Evolutionary conservation across 2,797 vertebrate genomes (phyloP).

Genomic region (Sus cebifrons): DNA sequence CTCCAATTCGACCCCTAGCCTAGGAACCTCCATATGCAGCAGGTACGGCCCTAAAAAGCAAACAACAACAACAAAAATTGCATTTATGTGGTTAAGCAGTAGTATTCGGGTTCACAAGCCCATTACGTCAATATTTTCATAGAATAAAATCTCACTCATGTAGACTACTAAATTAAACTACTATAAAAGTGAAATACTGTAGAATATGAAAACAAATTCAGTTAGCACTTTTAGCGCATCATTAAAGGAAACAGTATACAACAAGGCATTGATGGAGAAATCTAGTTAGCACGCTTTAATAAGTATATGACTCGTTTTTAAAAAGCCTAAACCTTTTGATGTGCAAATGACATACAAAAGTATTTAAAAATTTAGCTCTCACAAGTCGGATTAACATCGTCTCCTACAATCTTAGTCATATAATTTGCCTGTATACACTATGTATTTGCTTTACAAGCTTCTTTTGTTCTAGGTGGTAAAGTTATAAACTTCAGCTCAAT

Average conservation of each 20-base stretch:
- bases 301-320: conserved; percentile 42
- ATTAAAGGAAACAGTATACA: conserved; percentile 50
- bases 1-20: no score
- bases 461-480: conserved; percentile 41
- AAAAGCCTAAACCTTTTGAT: conserved; percentile 43
- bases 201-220: conserved; percentile 57
- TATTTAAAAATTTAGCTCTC: conserved; percentile 58
- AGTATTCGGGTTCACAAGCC: conserved; percentile 51
- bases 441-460: conserved; percentile 55
- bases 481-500: not conserved
- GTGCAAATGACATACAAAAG: conserved; percentile 59
- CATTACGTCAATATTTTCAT: conserved; percentile 32
- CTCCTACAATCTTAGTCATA: conserved; percentile 56
- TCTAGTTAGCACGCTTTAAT: conserved; percentile 62
- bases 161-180: conserved; percentile 54
- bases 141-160: conserved; percentile 27
- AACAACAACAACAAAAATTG: not conserved
- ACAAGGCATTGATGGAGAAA: conserved; percentile 1
- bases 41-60: no score
- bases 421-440: not conserved
- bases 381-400: conserved; percentile 23
- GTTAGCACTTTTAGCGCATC: not conserved
- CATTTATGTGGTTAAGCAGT: conserved; percentile 4
- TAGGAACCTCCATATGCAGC: no score
- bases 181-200: conserved; percentile 49